These are phyloP conservation scores for Macropodus opercularis DNA, from an alignment of 2,797 vertebrate genomes.

Conservation along the genomic window DNA sequence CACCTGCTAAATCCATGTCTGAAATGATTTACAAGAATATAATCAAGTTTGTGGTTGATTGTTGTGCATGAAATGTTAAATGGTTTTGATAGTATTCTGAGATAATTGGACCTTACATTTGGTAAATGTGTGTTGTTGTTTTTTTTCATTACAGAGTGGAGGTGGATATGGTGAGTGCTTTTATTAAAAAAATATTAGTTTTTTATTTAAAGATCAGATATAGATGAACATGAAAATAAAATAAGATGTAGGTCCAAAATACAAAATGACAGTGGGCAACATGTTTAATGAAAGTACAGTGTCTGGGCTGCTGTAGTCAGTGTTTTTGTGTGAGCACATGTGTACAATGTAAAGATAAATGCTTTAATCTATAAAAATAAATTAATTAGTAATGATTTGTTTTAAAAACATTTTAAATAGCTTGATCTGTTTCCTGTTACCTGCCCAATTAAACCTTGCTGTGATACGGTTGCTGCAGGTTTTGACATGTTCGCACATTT, in stretches of 20 bases:
- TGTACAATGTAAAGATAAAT: neutral
- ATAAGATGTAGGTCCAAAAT: too few relatives aligned
- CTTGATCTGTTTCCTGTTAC: neutral
- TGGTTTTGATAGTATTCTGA: neutral
- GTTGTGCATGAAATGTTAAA: neutral
- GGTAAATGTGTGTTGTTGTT: neutral
- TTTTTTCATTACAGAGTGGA: slow-evolving; percentile 82
- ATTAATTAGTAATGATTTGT: neutral
- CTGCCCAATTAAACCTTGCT: neutral
- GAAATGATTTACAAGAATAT: too few relatives aligned
- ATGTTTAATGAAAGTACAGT: neutral
- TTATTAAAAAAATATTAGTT: slow-evolving; percentile 34
- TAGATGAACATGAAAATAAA: too few relatives aligned
- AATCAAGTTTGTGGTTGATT: neutral
- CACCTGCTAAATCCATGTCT: slow-evolving; percentile 9
- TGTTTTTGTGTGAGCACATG: neutral
- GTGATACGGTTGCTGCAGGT: neutral
- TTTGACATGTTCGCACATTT: neutral
- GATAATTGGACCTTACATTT: slow-evolving; percentile 17
- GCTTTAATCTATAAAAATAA: too few relatives aligned
- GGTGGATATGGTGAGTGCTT: slow-evolving; percentile 94
- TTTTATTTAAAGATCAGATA: too few relatives aligned
- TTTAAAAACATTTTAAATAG: neutral
- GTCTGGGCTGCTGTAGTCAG: neutral
- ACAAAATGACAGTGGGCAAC: neutral